These are phyloP conservation scores for Drosophila miranda DNA, from an alignment of 1,140 invertebrate species.

Conservation along the genomic window DNA sequence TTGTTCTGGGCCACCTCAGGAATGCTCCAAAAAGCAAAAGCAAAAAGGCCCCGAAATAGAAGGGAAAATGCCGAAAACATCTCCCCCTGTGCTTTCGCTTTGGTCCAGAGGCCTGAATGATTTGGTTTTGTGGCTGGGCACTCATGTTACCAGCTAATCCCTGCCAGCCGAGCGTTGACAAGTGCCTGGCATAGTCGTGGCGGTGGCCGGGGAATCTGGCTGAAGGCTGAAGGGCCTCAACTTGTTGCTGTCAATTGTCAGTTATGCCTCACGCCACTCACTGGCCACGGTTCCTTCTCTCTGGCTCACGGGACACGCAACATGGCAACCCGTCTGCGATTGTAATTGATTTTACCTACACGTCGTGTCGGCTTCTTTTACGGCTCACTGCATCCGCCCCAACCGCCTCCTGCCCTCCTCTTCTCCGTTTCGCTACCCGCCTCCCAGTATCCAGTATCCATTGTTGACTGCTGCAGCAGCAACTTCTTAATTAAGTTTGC, in stretches of 20 bases:
- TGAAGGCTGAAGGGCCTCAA: conserved; percentile 37
- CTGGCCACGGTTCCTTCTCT: neutral
- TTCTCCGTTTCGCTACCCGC: neutral
- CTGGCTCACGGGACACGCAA: conserved; percentile 8
- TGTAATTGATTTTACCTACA: conserved; percentile 75
- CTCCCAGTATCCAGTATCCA: neutral
- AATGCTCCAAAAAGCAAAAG: no score
- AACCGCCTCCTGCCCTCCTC: conserved; percentile 5
- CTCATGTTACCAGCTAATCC: conserved; percentile 45
- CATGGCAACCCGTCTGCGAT: conserved; percentile 39
- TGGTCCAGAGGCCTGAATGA: conserved; percentile 4
- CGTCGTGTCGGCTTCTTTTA: conserved; percentile 59
- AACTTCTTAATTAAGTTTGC: conserved; percentile 77
- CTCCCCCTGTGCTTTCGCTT: neutral
- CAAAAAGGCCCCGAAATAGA: no score
- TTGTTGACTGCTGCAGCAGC: conserved; percentile 47
- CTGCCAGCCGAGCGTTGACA: conserved; percentile 39
- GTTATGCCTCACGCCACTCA: conserved; percentile 25
- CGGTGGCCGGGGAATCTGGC: conserved; percentile 16
- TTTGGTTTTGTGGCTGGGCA: neutral
- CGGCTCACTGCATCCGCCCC: conserved; percentile 39
- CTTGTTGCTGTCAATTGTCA: conserved; percentile 76
- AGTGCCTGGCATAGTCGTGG: conserved; percentile 45
- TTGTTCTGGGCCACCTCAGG: no score
- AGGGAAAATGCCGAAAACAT: conserved; percentile 10